Conservation (phyloP, 2,797 vertebrate species). For the Adelosebastes latens region DNA sequence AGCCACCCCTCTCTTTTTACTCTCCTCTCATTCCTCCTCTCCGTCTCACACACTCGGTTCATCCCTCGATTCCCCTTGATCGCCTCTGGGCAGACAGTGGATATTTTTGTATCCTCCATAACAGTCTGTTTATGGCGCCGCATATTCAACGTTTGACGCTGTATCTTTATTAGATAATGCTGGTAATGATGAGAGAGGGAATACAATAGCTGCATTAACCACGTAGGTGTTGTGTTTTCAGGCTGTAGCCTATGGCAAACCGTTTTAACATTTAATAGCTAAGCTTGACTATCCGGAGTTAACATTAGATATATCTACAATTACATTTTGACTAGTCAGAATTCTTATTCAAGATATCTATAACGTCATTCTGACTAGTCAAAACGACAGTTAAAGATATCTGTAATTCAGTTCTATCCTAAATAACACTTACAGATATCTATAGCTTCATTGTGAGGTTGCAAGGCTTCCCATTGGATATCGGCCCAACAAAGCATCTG, state of each 20-base stretch:
- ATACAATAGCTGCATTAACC: neutral
- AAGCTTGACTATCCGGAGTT: too few relatives aligned
- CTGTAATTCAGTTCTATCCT: too few relatives aligned
- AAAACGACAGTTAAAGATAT: too few relatives aligned
- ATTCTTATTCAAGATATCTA: too few relatives aligned
- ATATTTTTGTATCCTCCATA: constrained; percentile 34
- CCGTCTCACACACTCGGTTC: constrained; percentile 16
- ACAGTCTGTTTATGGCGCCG: constrained; percentile 33
- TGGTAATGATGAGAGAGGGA: neutral
- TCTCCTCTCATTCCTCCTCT: constrained; percentile 3
- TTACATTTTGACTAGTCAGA: too few relatives aligned
- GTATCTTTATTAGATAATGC: constrained; percentile 11
- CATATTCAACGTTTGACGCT: constrained; percentile 2
- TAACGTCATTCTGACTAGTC: too few relatives aligned
- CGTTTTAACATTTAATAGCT: too few relatives aligned
- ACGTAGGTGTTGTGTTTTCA: neutral
- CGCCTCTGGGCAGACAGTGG: constrained; percentile 36
- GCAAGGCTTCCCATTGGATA: too few relatives aligned
- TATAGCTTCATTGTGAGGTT: too few relatives aligned
- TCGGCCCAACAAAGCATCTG: too few relatives aligned
- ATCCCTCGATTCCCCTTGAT: constrained; percentile 22
- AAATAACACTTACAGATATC: too few relatives aligned
- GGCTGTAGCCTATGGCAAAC: neutral
- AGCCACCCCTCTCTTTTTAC: constrained; percentile 32
- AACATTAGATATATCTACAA: too few relatives aligned